Evolutionary conservation across 2,113 vertebrate species (phyloP), one percentile per base, ranked within the genome.

Genomic region (Rhinoderma darwinii): DNA sequence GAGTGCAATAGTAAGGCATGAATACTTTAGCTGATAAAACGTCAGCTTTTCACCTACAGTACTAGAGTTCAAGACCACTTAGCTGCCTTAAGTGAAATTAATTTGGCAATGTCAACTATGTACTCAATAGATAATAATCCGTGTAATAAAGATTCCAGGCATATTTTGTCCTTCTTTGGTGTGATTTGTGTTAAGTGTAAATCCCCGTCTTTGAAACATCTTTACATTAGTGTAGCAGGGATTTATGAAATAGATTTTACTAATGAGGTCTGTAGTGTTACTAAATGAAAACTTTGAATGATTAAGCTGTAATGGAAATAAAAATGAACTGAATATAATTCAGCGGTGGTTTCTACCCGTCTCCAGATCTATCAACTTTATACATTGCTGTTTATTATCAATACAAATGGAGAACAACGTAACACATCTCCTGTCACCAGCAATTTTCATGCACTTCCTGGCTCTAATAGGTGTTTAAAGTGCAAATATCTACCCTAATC

Each of bases 1-100:
- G 88, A 92, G 90, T 85, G 88, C 76, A 88, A 89, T 89, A 87
- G 85, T 87, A 88, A 89, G 80, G 35, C 87, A 85, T 87, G 89
- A 94, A 93, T 90, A 91, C 91, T 88, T 91, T 84, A 59, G 89
- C 89, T 88, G 95, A 96, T 95, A 95, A 95, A 90, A 47, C 88
- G 50, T 84, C 89, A 88, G 91, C 92, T 94, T 95, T 94, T 94
- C 91, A 93, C 91, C 88, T 91, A 88, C 89, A 86, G 90, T 92
- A 93, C 88, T 89, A 93, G 89, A 91, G 90, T 91, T 92, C 90
- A 92, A 91, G 90, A 90, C 92, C 92, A 90, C 88, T 91, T 89
- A 90, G 90, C 89, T 93, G 93, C 88, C 91, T 91, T 93, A 92
- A 92, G 92, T 94, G 90, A 92, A 94, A 93, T 94, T 93, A 95